Percentiles rank a stretch among this genome's conserved stretches.
Evolutionary conservation across 37 sponge, comb jelly and placozoan genomes (phyloP).

Genomic region (Chondrosia reniformis): DNA sequence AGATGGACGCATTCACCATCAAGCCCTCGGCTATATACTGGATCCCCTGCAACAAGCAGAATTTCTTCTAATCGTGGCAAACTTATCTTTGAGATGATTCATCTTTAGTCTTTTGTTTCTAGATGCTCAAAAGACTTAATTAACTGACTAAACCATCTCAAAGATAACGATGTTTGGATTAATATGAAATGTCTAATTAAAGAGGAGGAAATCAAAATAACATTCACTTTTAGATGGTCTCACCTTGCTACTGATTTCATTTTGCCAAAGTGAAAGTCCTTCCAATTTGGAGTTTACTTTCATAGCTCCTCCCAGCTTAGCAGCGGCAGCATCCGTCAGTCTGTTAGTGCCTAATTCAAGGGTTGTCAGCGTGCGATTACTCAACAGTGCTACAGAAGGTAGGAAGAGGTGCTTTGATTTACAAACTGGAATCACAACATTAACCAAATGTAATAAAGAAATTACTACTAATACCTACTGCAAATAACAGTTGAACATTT

Average conservation of each 20-base stretch:
- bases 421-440: too few species aligned
- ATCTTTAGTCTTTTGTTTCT: too few species aligned
- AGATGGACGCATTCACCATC: conserved; percentile 49
- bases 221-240: background rate
- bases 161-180: too few species aligned
- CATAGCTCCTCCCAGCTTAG: conserved; percentile 45
- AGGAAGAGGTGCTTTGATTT: too few species aligned
- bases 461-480: too few species aligned
- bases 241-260: conserved; percentile 59
- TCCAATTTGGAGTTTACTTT: conserved; percentile 62
- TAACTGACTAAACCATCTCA: too few species aligned
- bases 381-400: conserved; percentile 61
- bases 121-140: too few species aligned
- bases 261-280: conserved; percentile 85
- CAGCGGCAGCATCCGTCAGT: conserved; percentile 60
- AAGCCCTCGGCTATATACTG: conserved; percentile 76
- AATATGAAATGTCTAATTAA: background rate
- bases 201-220: too few species aligned
- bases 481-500: too few species aligned
- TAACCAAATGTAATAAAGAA: too few species aligned
- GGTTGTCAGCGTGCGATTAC: conserved; percentile 61
- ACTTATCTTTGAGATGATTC: too few species aligned
- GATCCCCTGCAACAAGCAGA: conserved; percentile 56
- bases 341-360: conserved; percentile 80
- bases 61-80: too few species aligned